Base-by-base conservation (phyloP, 2,797 vertebrate genomes). In the Sciaenops ocellatus region DNA sequence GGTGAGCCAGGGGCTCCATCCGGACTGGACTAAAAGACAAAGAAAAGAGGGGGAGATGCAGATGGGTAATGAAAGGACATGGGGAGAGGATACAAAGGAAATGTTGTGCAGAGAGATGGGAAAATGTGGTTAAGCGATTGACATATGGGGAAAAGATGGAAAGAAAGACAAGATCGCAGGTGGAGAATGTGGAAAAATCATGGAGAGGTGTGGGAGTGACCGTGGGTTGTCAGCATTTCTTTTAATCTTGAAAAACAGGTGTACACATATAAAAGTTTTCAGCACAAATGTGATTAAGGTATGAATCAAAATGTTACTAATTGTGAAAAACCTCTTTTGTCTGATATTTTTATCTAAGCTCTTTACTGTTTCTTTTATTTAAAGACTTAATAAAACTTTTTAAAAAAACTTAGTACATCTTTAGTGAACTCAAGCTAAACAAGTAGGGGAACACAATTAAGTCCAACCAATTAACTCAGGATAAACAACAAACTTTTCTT, bases 1-100 rank as follows among this genome's bases (percentile, higher is more conserved):
- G 97, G 97, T 38, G 97, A 97, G 73, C 96, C 93, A 0, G 96
- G 96, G 38, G 95, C 90, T 30, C 96, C 96, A 44, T 98, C 97
- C 4, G 96, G 95, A 89, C 96, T 97, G 1, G 96, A 96, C 93
- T 99, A 92, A 90, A 89, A 64, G 62, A 84, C 59, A 54, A 26
- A 73, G 61, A 64, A 2, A 48, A 24, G 59, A 44, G n/a, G 3
- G 42, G 12, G 16, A 72, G 64, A 72, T 42, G 34, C 44, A 71
- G 57, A 82, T 28, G 60, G 69, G 52, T n/a, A 60, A 79, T 38
- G 6, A 63, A 63, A 70, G 60, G 62, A 72, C 42, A 68, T 26
- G 16, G 9, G 24, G 38, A n/a, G 8, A 41, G 55, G 64, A 79
- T 6, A 51, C 24, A 78, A 70, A 57, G n/a, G 44, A 55, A 46